Conservation (phyloP, 2,113 vertebrate genomes). For the Centropristis striata region DNA sequence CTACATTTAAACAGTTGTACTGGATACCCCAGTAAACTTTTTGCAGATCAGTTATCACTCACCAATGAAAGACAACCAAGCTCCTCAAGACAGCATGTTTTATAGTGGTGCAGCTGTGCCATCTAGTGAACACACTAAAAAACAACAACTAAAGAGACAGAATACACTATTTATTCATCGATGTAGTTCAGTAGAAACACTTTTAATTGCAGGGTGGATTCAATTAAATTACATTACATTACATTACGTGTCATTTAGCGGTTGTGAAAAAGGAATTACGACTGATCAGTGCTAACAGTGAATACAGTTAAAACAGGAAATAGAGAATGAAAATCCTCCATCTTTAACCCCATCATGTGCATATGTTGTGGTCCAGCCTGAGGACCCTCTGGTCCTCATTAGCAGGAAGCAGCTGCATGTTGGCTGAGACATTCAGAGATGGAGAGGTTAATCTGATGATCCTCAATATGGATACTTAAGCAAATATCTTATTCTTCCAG, state of each 20-base stretch:
- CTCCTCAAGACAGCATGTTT: background rate
- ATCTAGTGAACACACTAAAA: constrained; percentile 56
- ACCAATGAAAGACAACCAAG: background rate
- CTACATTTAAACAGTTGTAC: too few species aligned
- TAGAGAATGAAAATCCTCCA: background rate
- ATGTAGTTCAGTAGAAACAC: background rate
- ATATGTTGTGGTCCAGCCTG: constrained; percentile 19
- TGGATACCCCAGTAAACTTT: background rate
- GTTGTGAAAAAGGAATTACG: background rate
- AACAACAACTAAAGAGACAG: background rate
- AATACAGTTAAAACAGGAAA: background rate
- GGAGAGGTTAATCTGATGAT: constrained; percentile 28
- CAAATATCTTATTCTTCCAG: constrained; percentile 13
- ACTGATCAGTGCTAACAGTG: too few species aligned
- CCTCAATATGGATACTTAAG: background rate
- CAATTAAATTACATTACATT: too few species aligned
- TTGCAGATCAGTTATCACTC: background rate
- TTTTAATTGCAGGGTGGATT: background rate
- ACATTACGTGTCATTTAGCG: too few species aligned
- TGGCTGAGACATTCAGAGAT: constrained; percentile 3
- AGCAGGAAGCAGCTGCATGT: constrained; percentile 46
- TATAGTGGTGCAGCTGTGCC: constrained; percentile 21
- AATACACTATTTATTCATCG: background rate
- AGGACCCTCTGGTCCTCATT: constrained; percentile 44
- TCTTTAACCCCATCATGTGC: constrained; percentile 9